phyloP scores from a whole-genome alignment of 2,113 vertebrate species.

The Grallaria varia region DNA sequence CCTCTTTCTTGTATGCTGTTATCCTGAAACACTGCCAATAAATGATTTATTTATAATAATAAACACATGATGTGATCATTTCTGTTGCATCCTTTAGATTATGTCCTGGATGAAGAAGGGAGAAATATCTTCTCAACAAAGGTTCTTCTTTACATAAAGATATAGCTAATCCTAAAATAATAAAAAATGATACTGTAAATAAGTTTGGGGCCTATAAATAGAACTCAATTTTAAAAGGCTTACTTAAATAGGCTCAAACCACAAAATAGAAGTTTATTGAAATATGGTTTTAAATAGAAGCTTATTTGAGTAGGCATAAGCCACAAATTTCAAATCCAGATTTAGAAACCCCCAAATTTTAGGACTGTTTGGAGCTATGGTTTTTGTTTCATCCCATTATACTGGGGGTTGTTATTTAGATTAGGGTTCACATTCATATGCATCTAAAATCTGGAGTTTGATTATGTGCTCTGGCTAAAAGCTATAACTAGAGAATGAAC shows the following conservation, averaged over 20 bases:
- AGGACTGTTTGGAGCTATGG: background rate
- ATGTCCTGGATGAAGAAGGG: conserved; percentile 3
- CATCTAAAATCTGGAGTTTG: background rate
- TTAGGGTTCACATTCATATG: background rate
- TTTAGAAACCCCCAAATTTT: conserved; percentile 54
- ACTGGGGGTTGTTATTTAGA: background rate
- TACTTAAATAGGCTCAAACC: conserved; percentile 49
- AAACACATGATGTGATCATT: conserved; percentile 1
- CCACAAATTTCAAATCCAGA: conserved; percentile 29
- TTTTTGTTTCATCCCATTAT: conserved; percentile 39
- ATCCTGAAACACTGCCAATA: background rate
- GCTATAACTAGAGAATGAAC: background rate
- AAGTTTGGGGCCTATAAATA: conserved; percentile 56
- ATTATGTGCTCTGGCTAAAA: background rate
- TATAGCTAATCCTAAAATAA: conserved; percentile 28
- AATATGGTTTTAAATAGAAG: conserved; percentile 49
- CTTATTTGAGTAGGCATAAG: conserved; percentile 45
- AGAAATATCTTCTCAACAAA: conserved; percentile 20
- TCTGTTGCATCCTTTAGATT: conserved; percentile 9
- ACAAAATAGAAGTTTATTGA: conserved; percentile 59
- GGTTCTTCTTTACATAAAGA: conserved; percentile 16
- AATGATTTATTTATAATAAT: conserved; percentile 42
- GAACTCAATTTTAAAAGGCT: conserved; percentile 51
- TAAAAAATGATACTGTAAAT: conserved; percentile 48
- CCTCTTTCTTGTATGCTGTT: background rate